Base-by-base conservation (phyloP, 1,140 invertebrate species). In the Triops longicaudatus region DNA sequence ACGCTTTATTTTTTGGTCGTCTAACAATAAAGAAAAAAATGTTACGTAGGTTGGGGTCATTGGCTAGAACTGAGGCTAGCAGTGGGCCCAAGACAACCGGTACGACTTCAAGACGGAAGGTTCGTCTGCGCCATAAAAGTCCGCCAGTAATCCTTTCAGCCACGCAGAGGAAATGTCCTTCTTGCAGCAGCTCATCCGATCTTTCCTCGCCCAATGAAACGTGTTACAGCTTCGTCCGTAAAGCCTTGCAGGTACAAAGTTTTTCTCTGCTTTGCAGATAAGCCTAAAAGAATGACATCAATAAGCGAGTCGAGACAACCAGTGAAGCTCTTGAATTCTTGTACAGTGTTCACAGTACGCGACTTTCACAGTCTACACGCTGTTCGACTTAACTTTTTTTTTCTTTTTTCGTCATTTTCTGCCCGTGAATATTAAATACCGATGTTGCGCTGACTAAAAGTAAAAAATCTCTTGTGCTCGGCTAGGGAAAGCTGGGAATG, bases 201-300 rank as follows among this genome's bases (percentile, higher is more conserved):
- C 86, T 96, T 2, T 95, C 93, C 31, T 94, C 92, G 80, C 94
- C 94, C 5, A 95, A 94, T 81, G 95, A 96, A 85, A 95, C 93
- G 7, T 97, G 95, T 82, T 97, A 97, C 85, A 95, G 93, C 82
- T 97, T 96, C 82, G 93, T 97, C 5, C 87, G 94, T 73, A 88
- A 93, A 80, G 94, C 95, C 7, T 88, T 97, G 44, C 93, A 96
- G 84, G 90, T 90, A 84, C 82, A 79, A 37, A 17, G 31, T 28
- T 44, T 76, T 72, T 73, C 26, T 63, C 76, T 28, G 14, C 22
- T 14, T 27, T 22, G 17, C 14, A 26, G 22, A 17, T 12, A 10
- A 43, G 44, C 12, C 27, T 17, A 73, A 37, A 17, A 3, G 10
- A 11, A 73, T 14, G 3, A 26, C 22, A 77, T 14, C 17, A 22